Evolutionary conservation across 2,888 invertebrate genomes (phyloP).

Genomic region (Serrognathus titanus): DNA sequence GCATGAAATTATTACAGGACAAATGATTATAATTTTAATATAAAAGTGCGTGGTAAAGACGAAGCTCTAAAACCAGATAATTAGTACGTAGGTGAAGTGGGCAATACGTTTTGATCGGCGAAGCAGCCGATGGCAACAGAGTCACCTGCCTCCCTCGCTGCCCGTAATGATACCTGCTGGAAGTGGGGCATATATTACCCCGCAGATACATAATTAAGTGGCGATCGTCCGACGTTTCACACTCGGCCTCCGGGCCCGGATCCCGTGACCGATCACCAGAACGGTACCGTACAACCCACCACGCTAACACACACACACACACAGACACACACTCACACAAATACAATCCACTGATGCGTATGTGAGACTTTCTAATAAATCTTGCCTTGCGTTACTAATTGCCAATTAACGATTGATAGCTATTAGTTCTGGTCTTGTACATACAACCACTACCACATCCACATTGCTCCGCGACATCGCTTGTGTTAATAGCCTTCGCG

Average conservation of each 20-base stretch:
- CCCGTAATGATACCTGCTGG: conserved; percentile 34
- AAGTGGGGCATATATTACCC: conserved; percentile 39
- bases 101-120: conserved; percentile 27
- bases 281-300: conserved; percentile 11
- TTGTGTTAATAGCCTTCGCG: too few species aligned
- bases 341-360: too few species aligned
- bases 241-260: conserved; percentile 15
- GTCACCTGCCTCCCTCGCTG: conserved; percentile 34
- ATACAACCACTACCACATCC: too few species aligned
- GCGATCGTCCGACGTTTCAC: conserved; percentile 35
- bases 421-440: too few species aligned
- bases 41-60: conserved; percentile 19
- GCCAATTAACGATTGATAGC: too few species aligned
- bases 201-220: conserved; percentile 39
- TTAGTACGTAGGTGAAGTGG: conserved; percentile 29
- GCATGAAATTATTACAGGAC: conserved; percentile 16
- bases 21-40: conserved; percentile 20
- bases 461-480: too few species aligned
- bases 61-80: conserved; percentile 22
- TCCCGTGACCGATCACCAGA: conserved; percentile 17
- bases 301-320: neutral
- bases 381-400: too few species aligned
- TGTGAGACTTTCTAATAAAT: too few species aligned
- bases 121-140: conserved; percentile 25
- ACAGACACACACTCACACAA: too few species aligned